Percentiles rank a stretch among this genome's conserved stretches.
These are phyloP conservation scores for Trachythela sp. DNA, from an alignment of 64 coral and sea anemone species.

Conservation along the genomic window DNA sequence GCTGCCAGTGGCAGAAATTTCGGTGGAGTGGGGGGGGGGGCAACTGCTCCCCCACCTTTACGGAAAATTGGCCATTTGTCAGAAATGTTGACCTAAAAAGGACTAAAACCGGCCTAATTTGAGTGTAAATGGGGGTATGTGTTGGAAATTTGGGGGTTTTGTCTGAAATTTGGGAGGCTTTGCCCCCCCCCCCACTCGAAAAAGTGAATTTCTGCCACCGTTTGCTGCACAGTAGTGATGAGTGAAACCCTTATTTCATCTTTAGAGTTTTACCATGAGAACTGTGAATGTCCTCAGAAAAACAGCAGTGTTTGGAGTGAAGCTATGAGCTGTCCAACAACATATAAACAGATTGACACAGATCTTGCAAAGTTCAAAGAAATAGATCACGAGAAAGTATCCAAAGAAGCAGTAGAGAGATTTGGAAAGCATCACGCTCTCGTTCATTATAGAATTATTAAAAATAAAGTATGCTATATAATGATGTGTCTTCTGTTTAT, in stretches of 20 bases:
- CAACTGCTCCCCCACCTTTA: too few species aligned
- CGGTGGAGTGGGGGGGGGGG: too few species aligned
- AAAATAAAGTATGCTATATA: constrained; percentile 67
- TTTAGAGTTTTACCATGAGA: constrained; percentile 67
- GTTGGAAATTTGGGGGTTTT: too few species aligned
- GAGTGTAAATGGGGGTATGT: too few species aligned
- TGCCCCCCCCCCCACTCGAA: too few species aligned
- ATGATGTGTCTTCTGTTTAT: neutral
- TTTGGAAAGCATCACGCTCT: constrained; percentile 91
- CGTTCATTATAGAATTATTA: constrained; percentile 80
- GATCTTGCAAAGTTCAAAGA: constrained; percentile 70
- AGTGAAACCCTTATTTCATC: neutral
- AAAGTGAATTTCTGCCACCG: neutral
- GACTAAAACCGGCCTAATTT: too few species aligned
- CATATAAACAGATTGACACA: constrained; percentile 62
- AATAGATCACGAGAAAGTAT: constrained; percentile 61
- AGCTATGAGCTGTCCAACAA: constrained; percentile 60
- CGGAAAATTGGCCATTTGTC: too few species aligned
- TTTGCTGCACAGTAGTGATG: neutral
- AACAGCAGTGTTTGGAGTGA: constrained; percentile 44
- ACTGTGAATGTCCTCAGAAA: constrained; percentile 77
- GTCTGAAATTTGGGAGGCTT: too few species aligned
- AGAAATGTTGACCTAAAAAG: too few species aligned
- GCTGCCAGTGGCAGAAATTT: too few species aligned
- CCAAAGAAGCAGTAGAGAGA: constrained; percentile 78